phyloP scores from a whole-genome alignment of 1,140 invertebrate genomes.

The Pomacea maculata region DNA sequence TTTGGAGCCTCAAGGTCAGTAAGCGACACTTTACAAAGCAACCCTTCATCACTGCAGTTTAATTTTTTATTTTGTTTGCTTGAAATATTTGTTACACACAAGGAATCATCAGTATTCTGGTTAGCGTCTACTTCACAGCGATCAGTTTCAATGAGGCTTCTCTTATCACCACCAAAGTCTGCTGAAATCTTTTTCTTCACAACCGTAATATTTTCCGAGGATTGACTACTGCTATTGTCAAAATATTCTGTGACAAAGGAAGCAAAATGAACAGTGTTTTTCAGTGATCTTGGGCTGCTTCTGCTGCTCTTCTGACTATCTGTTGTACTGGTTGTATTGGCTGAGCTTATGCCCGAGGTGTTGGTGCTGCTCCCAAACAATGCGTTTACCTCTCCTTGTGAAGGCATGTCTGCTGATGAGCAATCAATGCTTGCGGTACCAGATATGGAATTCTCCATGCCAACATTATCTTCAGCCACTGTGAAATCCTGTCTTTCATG shows the following conservation, averaged over 20 bases:
- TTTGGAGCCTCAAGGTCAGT: slow-evolving; percentile 35
- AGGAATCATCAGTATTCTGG: not conserved
- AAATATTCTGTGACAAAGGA: slow-evolving; percentile 32
- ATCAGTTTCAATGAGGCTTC: not conserved
- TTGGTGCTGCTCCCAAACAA: not conserved
- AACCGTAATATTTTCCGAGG: slow-evolving; percentile 23
- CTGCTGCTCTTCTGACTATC: slow-evolving; percentile 34
- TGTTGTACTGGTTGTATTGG: slow-evolving; percentile 21
- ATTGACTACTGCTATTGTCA: slow-evolving; percentile 23
- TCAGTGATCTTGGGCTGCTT: slow-evolving; percentile 55
- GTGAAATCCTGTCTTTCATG: slow-evolving; percentile 32
- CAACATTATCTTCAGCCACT: slow-evolving; percentile 1
- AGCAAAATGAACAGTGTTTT: slow-evolving; percentile 57
- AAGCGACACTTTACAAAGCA: slow-evolving; percentile 50
- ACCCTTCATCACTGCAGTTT: slow-evolving; percentile 5
- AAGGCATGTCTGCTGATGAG: slow-evolving; percentile 11
- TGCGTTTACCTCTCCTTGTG: not conserved
- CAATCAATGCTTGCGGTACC: slow-evolving; percentile 11
- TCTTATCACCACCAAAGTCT: slow-evolving; percentile 5
- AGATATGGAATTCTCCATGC: slow-evolving; percentile 15
- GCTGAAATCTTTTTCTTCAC: slow-evolving; percentile 31
- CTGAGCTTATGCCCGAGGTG: slow-evolving; percentile 24
- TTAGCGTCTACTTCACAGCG: not conserved
- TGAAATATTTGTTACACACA: not conserved
- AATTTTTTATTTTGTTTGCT: not conserved